Evolutionary conservation across 2,888 invertebrate genomes (phyloP), one percentile per base, ranked within the genome.

Genomic region (Onchidella celtica): DNA sequence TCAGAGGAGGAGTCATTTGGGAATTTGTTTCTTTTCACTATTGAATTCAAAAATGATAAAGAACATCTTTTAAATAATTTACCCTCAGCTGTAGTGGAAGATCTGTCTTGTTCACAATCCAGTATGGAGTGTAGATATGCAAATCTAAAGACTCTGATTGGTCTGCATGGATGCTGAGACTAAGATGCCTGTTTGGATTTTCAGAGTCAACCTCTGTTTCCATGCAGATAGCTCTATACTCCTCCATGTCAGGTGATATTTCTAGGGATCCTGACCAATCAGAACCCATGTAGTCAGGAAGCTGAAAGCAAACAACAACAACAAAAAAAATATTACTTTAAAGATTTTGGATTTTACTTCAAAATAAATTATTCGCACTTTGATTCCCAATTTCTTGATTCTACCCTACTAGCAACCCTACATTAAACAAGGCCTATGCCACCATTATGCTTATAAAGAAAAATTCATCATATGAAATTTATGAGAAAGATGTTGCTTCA

Each of bases 201-300:
- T 96, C 96, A 32, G 86, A 86, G 1, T 95, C 95, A 85, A 95
- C 95, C 63, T 96, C 96, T 1, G 96, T 95, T 40, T 94, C 94
- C 95, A 96, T 95, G 84, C 94, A 94, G 21, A 96, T 94, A 29
- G 94, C 95, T 85, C 92, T 92, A 91, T 95, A 95, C 86, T 94
- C 94, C 57, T 95, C 95, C 83, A 96, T 93, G 85, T 93, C 96
- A 88, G 94, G 95, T 0, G 95, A 95, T 75, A 97, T 91, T 65
- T 95, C 96, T 78, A 96, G 95, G 70, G 94, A 94, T 0, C 97
- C 97, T 2, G 94, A 94, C 97, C 97, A 97, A 24, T 95, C 95
- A 72, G 95, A 92, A 0, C 95, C 95, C 87, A 96, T 94, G 90
- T 96, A 96, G 80, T 95, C 95, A 79, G 94, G 93, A 21, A 95